Evolutionary conservation across 2,113 vertebrate species (phyloP), one percentile per base, ranked within the genome.

Genomic region (Tylochromis polylepis): DNA sequence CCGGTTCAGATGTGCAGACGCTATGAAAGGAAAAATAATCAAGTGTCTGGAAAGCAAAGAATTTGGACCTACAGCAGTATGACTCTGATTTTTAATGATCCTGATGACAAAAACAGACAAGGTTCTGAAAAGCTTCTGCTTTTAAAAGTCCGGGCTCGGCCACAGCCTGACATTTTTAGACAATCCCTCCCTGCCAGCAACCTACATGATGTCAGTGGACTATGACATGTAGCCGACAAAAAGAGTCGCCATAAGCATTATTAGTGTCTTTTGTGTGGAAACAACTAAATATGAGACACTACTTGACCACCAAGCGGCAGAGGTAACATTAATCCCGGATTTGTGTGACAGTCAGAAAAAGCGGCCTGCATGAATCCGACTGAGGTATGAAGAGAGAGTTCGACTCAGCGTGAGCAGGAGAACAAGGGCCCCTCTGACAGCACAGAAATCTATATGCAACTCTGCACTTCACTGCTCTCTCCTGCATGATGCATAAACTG

Each of bases 371-470:
- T 85, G 82, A 89, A 89, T 82, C 79, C 31, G 16, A 82, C 70
- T 22, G 89, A 90, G 88, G 83, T 85, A 59, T 41, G 36, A 24
- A 56, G 75, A 79, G 86, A 87, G 89, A 91, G 86, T 62, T 77
- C n/a, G 79, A 88, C 72, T 77, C 46, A 53, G 72, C 18, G 27
- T 77, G 85, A 90, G 85, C 14, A 31, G 65, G 87, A 88, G 91
- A 93, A 95, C 94, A 95, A 94, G 93, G 93, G 65, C 75, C 81
- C 88, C 89, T 93, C 93, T 94, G 93, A 95, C 90, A 85, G 91
- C 91, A 51, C 58, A 70, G 90, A 85, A 88, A 95, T 95, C 93
- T 92, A 95, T 87, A 95, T 95, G 94, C 94, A 93, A 89, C 93
- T 88, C 92, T 91, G 91, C 92, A 93, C 95, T 91, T 94, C 92